Conservation (phyloP, 2,888 invertebrate genomes). For the Synanthedon andrenaeformis region DNA sequence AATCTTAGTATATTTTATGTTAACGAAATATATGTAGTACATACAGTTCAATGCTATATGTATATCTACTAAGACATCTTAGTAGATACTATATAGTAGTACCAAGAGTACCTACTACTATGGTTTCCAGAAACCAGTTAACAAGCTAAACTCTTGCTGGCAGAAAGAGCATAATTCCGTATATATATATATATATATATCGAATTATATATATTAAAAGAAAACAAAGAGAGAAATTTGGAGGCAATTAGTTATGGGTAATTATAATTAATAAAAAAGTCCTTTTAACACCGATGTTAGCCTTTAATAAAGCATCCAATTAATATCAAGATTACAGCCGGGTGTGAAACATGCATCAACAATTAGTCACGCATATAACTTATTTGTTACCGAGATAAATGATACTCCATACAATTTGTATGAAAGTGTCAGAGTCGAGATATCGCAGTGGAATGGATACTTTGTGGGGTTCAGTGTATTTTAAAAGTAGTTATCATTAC, state of each 20-base stretch:
- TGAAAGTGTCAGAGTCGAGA: neutral
- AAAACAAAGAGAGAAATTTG: neutral
- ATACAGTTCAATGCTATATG: no score
- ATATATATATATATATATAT: no score
- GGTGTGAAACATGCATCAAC: constrained; percentile 15
- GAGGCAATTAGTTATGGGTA: neutral
- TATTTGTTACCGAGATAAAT: constrained; percentile 17
- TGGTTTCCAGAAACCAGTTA: neutral
- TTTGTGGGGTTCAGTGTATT: neutral
- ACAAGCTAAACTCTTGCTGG: no score
- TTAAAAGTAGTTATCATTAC: neutral
- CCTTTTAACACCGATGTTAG: constrained; percentile 2
- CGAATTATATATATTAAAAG: neutral
- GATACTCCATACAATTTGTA: neutral
- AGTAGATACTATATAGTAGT: no score
- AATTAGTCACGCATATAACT: constrained; percentile 13
- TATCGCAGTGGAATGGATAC: neutral
- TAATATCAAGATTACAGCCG: constrained; percentile 14
- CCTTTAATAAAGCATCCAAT: constrained; percentile 13
- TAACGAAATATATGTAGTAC: no score
- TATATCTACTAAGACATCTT: no score
- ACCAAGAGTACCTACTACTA: neutral
- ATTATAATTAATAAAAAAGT: neutral
- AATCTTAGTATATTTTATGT: no score
- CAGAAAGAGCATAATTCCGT: no score